These are phyloP conservation scores for Hexactinellida sp. DNA, from an alignment of 37 sponge, comb jelly and placozoan genomes.

Conservation along the genomic window DNA sequence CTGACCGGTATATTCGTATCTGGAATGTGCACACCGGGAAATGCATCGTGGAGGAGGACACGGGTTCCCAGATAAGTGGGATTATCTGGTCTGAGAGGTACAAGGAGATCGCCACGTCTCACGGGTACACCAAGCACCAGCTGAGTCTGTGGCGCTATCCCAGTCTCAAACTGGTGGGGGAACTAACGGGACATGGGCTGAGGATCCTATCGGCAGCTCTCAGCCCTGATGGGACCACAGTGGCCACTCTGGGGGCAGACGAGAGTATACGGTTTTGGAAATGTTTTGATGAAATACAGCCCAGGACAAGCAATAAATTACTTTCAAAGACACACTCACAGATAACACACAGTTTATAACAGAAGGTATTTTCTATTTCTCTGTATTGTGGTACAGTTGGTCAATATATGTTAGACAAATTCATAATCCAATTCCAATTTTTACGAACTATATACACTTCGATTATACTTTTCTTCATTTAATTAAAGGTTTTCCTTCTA, in stretches of 20 bases:
- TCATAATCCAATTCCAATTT: too few relatives aligned
- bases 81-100: conserved; percentile 60
- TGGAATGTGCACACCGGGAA: conserved; percentile 67
- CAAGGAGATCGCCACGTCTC: conserved; percentile 64
- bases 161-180: conserved; percentile 25
- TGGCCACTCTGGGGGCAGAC: conserved; percentile 75
- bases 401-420: too few relatives aligned
- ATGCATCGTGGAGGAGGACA: conserved; percentile 21
- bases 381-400: too few relatives aligned
- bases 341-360: neutral
- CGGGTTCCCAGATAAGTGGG: conserved; percentile 68
- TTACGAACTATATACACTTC: too few relatives aligned
- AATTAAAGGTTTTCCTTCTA: too few relatives aligned
- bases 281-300: conserved; percentile 28
- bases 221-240: conserved; percentile 61
- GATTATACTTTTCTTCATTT: too few relatives aligned
- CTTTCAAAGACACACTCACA: neutral
- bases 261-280: conserved; percentile 88
- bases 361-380: too few relatives aligned
- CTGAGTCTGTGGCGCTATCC: conserved; percentile 55
- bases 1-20: conserved; percentile 53
- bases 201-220: conserved; percentile 50
- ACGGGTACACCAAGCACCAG: conserved; percentile 64
- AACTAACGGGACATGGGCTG: conserved; percentile 46
- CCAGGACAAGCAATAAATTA: neutral